These are phyloP conservation scores for Papilio aristodemus DNA, from an alignment of 1,140 invertebrate genomes.

Conservation along the genomic window DNA sequence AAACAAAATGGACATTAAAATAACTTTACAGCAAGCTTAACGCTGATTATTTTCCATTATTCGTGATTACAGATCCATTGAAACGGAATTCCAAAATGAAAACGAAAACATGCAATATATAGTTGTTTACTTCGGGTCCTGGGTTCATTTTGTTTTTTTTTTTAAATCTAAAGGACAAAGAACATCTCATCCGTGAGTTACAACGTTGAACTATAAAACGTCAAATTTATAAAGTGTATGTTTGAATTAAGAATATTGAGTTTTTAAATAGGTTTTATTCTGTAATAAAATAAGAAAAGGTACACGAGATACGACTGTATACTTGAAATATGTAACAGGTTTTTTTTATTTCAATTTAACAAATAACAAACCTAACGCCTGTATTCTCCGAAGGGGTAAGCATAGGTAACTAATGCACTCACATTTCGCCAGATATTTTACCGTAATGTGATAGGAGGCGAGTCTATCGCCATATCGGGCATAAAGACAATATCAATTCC, in stretches of 20 bases:
- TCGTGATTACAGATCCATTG: neutral
- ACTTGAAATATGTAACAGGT: neutral
- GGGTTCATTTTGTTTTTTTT: slow-evolving; percentile 8
- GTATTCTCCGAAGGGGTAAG: too few relatives aligned
- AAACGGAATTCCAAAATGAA: slow-evolving; percentile 16
- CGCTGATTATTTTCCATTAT: neutral
- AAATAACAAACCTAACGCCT: too few relatives aligned
- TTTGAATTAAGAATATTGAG: neutral
- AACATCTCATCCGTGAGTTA: neutral
- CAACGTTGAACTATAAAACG: slow-evolving; percentile 5
- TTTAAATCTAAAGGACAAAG: slow-evolving; percentile 5
- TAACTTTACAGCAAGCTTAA: neutral
- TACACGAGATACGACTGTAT: neutral
- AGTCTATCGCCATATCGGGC: too few relatives aligned
- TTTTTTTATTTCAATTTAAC: too few relatives aligned
- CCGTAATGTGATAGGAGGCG: too few relatives aligned
- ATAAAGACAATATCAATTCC: too few relatives aligned
- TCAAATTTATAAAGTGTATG: neutral
- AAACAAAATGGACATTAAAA: too few relatives aligned
- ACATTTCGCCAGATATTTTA: too few relatives aligned
- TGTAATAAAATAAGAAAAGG: neutral
- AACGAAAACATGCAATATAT: slow-evolving; percentile 33
- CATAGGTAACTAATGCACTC: too few relatives aligned
- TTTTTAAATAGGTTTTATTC: neutral
- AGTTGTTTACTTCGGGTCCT: slow-evolving; percentile 27